Percentiles rank a stretch among this genome's conserved stretches.
phyloP scores from a whole-genome alignment of 30 jellyfish, hydroid and myxozoan genomes.

The Pelagia noctiluca region DNA sequence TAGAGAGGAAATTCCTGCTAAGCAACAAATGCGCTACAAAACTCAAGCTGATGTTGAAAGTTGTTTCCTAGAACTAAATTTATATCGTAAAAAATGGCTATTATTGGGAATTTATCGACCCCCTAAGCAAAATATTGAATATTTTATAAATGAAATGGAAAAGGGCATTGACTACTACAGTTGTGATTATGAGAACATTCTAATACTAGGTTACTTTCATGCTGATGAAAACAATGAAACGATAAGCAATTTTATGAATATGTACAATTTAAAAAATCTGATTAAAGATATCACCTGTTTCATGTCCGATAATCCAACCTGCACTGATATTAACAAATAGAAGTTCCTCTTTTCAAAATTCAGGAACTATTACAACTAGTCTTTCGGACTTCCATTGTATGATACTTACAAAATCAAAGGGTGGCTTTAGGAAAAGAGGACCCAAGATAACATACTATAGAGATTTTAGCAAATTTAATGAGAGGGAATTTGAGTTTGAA shows the following conservation, averaged over 20 bases:
- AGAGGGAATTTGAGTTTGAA: no score
- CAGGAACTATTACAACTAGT: background rate
- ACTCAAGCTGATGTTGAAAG: constrained; percentile 30
- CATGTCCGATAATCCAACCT: background rate
- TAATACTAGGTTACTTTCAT: background rate
- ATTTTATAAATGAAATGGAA: background rate
- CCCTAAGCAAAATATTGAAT: background rate
- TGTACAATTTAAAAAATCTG: background rate
- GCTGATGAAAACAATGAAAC: background rate
- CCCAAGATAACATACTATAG: background rate
- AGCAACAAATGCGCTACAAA: background rate
- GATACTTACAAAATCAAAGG: background rate
- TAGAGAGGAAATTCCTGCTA: constrained; percentile 38
- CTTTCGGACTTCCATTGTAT: background rate
- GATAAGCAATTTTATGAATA: background rate
- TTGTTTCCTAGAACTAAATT: constrained; percentile 9
- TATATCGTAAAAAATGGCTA: constrained; percentile 4
- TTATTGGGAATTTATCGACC: no score
- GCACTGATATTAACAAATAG: background rate
- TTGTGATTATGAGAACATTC: background rate
- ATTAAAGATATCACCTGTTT: background rate
- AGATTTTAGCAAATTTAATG: no score
- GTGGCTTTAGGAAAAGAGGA: constrained; percentile 2
- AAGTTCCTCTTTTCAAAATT: background rate
- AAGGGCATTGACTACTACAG: background rate